A percentile compares a stretch with the other conserved stretches of the same genome.
These are phyloP conservation scores for Smithornis capensis DNA, from an alignment of 2,113 vertebrate genomes.

Conservation along the genomic window DNA sequence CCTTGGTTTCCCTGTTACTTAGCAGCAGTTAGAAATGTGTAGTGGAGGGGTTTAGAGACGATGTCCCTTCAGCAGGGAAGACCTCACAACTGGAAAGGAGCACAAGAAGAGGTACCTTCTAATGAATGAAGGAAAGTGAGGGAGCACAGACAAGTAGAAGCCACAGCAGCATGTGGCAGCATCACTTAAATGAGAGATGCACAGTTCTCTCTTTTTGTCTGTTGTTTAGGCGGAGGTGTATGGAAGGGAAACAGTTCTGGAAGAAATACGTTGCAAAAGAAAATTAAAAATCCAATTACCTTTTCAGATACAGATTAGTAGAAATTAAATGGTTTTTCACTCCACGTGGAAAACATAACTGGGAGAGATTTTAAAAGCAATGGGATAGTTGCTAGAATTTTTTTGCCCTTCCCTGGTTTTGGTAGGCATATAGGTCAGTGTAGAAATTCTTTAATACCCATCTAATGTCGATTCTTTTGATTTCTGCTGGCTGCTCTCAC, in stretches of 20 bases:
- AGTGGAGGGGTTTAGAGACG: neutral
- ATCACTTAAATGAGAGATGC: neutral
- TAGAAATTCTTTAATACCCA: neutral
- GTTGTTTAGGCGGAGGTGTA: neutral
- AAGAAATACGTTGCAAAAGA: neutral
- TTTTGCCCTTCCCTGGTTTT: neutral
- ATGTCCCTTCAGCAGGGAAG: neutral
- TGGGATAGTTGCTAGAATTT: neutral
- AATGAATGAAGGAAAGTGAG: neutral
- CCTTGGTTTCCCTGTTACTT: neutral
- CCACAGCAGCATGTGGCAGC: neutral
- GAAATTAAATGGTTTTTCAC: neutral
- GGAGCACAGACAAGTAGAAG: neutral
- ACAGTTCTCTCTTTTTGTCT: neutral
- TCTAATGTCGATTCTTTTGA: neutral
- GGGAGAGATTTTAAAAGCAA: neutral
- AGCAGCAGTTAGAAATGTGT: neutral
- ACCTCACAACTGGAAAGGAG: neutral
- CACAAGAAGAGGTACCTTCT: neutral
- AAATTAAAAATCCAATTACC: neutral
- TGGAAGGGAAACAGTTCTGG: neutral
- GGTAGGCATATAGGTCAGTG: neutral
- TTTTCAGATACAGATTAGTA: neutral
- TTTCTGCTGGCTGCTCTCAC: neutral
- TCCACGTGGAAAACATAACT: neutral